Evolutionary conservation across 2,888 invertebrate species (phyloP).

Genomic region (Cataglyphis albicans): DNA sequence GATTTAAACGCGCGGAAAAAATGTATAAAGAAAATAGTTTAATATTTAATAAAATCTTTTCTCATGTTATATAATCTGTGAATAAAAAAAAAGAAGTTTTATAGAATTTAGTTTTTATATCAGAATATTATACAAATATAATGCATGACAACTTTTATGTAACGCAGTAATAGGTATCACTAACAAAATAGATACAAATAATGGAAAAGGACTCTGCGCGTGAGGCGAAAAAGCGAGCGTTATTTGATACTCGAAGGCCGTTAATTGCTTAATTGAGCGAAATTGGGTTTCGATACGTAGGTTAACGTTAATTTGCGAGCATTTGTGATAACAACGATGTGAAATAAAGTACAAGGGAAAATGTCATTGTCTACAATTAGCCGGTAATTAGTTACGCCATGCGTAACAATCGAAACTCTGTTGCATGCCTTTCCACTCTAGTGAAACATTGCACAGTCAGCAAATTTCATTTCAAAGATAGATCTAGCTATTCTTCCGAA

Average conservation of each 20-base stretch:
- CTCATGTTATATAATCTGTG: background rate
- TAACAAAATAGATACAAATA: constrained; percentile 40
- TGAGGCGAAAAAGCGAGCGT: constrained; percentile 49
- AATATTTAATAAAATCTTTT: background rate
- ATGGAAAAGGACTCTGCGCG: constrained; percentile 30
- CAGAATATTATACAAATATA: background rate
- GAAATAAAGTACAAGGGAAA: constrained; percentile 52
- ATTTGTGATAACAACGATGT: constrained; percentile 50
- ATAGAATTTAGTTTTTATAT: background rate
- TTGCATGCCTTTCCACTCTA: constrained; percentile 25
- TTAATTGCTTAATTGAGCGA: constrained; percentile 59
- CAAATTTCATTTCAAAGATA: constrained; percentile 43
- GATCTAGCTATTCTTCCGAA: constrained; percentile 22
- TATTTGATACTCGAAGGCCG: constrained; percentile 52
- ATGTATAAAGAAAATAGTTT: background rate
- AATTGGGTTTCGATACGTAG: constrained; percentile 54
- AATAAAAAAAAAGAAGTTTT: background rate
- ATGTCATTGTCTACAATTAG: constrained; percentile 56
- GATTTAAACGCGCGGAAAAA: background rate
- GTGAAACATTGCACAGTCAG: constrained; percentile 19
- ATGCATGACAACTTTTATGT: constrained; percentile 21
- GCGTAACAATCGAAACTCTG: constrained; percentile 51
- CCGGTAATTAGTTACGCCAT: constrained; percentile 53
- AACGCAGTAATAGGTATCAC: constrained; percentile 26
- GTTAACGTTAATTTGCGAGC: constrained; percentile 56